Percentiles rank a stretch among this genome's conserved stretches.
These are phyloP conservation scores for Stenolophus ochropezus DNA, from an alignment of 2,888 invertebrate genomes.

Conservation along the genomic window DNA sequence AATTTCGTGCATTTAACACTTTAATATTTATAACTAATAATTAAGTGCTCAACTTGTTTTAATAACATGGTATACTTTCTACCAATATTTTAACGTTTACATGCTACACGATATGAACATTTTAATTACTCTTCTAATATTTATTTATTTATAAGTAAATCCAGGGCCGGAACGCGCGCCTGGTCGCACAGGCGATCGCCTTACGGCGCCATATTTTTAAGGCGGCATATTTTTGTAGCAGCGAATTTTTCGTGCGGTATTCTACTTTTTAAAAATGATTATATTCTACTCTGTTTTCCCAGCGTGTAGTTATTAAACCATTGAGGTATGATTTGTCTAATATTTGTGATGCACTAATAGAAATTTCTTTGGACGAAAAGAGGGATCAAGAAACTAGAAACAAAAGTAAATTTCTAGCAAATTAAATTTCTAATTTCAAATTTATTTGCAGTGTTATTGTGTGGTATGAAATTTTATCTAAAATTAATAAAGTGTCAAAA, in stretches of 20 bases:
- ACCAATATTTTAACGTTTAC: too few relatives aligned
- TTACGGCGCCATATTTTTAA: not conserved
- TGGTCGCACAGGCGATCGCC: not conserved
- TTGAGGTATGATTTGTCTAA: slow-evolving; percentile 24
- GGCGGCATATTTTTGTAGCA: not conserved
- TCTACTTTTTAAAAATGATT: not conserved
- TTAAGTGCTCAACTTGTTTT: too few relatives aligned
- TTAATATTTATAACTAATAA: too few relatives aligned
- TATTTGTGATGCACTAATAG: slow-evolving; percentile 14
- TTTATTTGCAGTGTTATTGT: slow-evolving; percentile 34
- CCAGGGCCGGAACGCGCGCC: not conserved
- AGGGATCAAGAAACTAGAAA: too few relatives aligned
- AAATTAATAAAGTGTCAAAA: slow-evolving; percentile 5
- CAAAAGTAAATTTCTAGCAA: slow-evolving; percentile 8
- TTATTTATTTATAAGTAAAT: too few relatives aligned
- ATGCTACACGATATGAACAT: too few relatives aligned
- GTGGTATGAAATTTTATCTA: slow-evolving; percentile 24
- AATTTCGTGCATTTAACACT: too few relatives aligned
- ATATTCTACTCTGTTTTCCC: too few relatives aligned
- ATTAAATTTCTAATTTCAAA: slow-evolving; percentile 23
- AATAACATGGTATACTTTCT: too few relatives aligned
- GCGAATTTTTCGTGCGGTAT: not conserved
- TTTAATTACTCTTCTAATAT: too few relatives aligned
- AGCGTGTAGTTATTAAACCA: too few relatives aligned
- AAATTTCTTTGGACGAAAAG: slow-evolving; percentile 24